Evolutionary conservation across 2,113 vertebrate genomes (phyloP).

Genomic region (Aptenodytes forsteri): DNA sequence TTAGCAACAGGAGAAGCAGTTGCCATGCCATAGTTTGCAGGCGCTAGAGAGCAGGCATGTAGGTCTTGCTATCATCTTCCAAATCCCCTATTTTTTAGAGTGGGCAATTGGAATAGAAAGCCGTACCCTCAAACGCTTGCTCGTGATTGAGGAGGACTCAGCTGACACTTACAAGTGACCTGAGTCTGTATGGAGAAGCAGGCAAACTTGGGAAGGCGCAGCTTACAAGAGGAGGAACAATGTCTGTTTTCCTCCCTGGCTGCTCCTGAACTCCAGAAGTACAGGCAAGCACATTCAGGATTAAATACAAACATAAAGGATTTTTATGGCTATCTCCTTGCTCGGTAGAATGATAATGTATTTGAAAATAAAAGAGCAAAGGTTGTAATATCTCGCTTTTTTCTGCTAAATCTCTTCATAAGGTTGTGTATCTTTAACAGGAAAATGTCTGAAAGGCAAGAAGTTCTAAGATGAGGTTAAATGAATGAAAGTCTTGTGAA

Average conservation of each 20-base stretch:
- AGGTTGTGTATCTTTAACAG: background rate
- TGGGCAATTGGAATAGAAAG: background rate
- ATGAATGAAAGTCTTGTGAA: background rate
- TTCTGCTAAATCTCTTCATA: background rate
- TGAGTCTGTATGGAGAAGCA: background rate
- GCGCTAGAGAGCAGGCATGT: background rate
- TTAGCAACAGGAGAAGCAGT: background rate
- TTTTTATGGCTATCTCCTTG: constrained; percentile 13
- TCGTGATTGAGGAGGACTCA: background rate
- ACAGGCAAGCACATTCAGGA: background rate
- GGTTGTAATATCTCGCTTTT: background rate
- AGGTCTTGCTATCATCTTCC: background rate
- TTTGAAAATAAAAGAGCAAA: background rate
- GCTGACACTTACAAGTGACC: background rate
- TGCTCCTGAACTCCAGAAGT: background rate
- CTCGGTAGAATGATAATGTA: background rate
- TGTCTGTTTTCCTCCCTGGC: background rate
- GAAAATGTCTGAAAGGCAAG: background rate
- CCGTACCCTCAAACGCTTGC: background rate
- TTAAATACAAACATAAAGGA: constrained; percentile 43
- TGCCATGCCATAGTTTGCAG: background rate
- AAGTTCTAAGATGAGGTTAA: constrained; percentile 6
- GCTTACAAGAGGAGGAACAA: background rate
- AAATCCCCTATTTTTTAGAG: background rate
- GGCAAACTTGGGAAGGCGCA: background rate